Conservation (phyloP, 2,888 invertebrate species). For the Parnassius glacialis region DNA sequence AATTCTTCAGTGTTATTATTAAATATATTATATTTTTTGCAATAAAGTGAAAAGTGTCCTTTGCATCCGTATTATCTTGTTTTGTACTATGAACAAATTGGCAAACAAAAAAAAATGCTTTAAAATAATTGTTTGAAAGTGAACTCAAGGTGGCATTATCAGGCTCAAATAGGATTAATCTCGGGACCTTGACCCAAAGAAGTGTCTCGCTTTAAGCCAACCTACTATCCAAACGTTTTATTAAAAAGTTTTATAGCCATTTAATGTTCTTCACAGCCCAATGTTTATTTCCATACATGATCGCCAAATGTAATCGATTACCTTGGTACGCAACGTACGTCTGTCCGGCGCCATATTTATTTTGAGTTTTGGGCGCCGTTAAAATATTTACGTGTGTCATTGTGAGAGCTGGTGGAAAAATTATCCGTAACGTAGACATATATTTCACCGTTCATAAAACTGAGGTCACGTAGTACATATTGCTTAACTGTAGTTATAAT, state of each 20-base stretch:
- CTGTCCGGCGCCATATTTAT: constrained; percentile 33
- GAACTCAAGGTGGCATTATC: no score
- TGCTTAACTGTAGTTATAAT: neutral
- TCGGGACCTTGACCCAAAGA: constrained; percentile 17
- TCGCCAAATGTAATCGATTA: constrained; percentile 28
- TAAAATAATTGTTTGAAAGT: no score
- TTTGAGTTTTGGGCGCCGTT: constrained; percentile 36
- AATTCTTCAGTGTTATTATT: no score
- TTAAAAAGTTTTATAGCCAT: constrained; percentile 6
- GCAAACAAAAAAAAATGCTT: no score
- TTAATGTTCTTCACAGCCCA: constrained; percentile 19
- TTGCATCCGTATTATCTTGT: no score
- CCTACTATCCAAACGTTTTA: constrained; percentile 2
- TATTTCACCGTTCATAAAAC: constrained; percentile 12
- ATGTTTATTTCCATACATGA: constrained; percentile 28
- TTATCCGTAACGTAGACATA: constrained; percentile 15
- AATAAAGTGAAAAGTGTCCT: no score
- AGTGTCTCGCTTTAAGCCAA: constrained; percentile 2
- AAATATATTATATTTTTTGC: no score
- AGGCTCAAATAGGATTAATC: constrained; percentile 7
- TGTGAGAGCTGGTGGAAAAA: constrained; percentile 28
- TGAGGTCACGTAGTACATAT: constrained; percentile 6
- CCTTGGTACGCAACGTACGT: constrained; percentile 26
- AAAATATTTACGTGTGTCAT: constrained; percentile 34
- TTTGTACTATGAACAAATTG: no score